Evolutionary conservation across 2,797 vertebrate genomes (phyloP).

Genomic region (Acrocephalus scirpaceus): DNA sequence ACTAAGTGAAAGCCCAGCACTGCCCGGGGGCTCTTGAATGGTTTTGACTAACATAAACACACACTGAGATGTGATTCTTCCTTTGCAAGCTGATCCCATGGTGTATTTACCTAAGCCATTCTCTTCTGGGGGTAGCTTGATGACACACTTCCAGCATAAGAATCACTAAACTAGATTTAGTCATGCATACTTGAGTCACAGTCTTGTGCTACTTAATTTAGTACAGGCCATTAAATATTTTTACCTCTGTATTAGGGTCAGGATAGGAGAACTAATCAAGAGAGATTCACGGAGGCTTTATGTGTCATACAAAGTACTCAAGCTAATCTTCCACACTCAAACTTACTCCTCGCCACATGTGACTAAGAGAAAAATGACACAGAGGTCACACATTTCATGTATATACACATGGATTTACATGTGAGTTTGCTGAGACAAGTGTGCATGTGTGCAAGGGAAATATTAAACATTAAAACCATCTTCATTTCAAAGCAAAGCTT

Average conservation of each 20-base stretch:
- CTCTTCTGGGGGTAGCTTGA: neutral
- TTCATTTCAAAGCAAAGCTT: neutral
- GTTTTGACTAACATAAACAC: neutral
- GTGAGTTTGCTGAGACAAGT: neutral
- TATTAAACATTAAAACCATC: neutral
- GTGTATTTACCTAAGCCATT: constrained; percentile 17
- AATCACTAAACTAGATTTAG: constrained; percentile 15
- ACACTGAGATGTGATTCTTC: neutral
- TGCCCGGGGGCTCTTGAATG: neutral
- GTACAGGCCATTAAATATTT: constrained; percentile 41
- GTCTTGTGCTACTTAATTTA: constrained; percentile 12
- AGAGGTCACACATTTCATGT: neutral
- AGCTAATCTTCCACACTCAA: neutral
- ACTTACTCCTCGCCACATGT: neutral
- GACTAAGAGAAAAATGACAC: neutral
- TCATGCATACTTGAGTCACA: neutral
- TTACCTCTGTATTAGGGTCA: constrained; percentile 48
- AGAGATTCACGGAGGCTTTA: constrained; percentile 25
- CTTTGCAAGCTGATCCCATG: neutral
- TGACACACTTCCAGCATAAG: neutral
- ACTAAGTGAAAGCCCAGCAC: neutral
- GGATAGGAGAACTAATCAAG: constrained; percentile 1
- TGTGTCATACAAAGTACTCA: neutral
- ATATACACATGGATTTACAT: neutral
- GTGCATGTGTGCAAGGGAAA: neutral